Base-by-base conservation (phyloP, 2,888 invertebrate genomes). In the Zaprionus obscuricornis region DNA sequence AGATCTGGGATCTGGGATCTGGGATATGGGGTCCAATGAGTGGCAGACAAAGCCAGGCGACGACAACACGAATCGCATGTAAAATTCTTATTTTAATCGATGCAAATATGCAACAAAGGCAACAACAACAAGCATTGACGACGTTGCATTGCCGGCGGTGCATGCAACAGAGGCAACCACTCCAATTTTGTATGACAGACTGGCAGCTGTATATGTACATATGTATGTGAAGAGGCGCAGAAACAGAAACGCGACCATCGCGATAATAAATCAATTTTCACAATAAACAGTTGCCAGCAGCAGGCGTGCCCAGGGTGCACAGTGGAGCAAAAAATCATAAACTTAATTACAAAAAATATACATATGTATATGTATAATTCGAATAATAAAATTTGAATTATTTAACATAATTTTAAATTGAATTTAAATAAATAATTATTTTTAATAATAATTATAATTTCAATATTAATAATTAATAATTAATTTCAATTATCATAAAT, bases 21-120 rank as follows among this genome's bases (percentile, higher is more conserved):
- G 47, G 45, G 52, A 40, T 47, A 24, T 49, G 43, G 57, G 55
- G 55, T 46, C 49, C 47, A 46, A 57, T 69, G 67, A 67, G 67
- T 68, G 68, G 67, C 74, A 82, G 59, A 85, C 85, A 85, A 85
- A 85, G 83, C 78, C 82, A 59, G 85, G 78, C 78, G 78, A 78
- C 78, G 86, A 86, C 86, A 84, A 86, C 86, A 74, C 84, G 86
- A 81, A 82, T 81, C 72, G 86, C 86, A 85, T 79, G 78, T 83
- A 81, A 84, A 86, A 81, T 81, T 86, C 78, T 86, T 81, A 81
- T 71, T 85, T 86, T 86, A 82, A 82, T 86, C 82, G 86, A 78
- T 83, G 86, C 86, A 86, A 82, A 82, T 86, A 81, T 81, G 81
- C 76, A 70, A 60, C 66, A 42, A 33, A 67, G 59, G 42, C 70